Base-by-base conservation (phyloP, 2,113 vertebrate genomes). In the Sapayoa aenigma region DNA sequence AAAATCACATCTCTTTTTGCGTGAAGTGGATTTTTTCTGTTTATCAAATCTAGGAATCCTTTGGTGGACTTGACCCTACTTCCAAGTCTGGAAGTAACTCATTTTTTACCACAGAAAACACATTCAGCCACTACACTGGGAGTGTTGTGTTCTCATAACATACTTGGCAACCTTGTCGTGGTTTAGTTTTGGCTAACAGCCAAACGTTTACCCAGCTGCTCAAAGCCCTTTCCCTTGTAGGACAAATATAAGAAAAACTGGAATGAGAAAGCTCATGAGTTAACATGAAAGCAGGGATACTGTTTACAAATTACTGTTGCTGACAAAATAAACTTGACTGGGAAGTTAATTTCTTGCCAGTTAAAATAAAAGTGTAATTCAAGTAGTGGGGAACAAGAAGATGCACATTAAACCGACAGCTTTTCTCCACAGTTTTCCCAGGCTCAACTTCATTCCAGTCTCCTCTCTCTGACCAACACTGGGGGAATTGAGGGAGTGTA, bases 361-460 rank as follows among this genome's bases (percentile, higher is more conserved):
- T 56, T 79, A 62, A 69, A 86, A 76, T 41, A 42, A 68, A 85
- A 90, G 14, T 31, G 13, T 47, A 72, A 49, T 50, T 44, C 69
- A 28, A 42, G 4, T 19, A 73, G 46, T 4, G n/a, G 14, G 37
- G 47, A 83, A 66, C 14, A 31, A 67, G 58, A 90, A 14, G 37
- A 83, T 9, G 19, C 11, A 11, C 0, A 0, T 27, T 74, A 35
- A 74, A 84, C 5, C 8, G 33, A 0, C 27, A 65, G 8, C 11
- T 77, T 63, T 59, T 53, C 27, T 42, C 4, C 5, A 11, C 5
- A 2, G 16, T 37, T 90, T 69, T 47, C 15, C 12, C 23, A 59
- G 41, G 25, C 15, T 83, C 17, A 14, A 13, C 23, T 39, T 58
- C 9, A 55, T 50, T 71, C 23, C 33, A 41, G 19, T 33, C 30